Percentiles rank a stretch among this genome's conserved stretches.
phyloP scores from a whole-genome alignment of 1,140 invertebrate genomes.

The Achatina immaculata region DNA sequence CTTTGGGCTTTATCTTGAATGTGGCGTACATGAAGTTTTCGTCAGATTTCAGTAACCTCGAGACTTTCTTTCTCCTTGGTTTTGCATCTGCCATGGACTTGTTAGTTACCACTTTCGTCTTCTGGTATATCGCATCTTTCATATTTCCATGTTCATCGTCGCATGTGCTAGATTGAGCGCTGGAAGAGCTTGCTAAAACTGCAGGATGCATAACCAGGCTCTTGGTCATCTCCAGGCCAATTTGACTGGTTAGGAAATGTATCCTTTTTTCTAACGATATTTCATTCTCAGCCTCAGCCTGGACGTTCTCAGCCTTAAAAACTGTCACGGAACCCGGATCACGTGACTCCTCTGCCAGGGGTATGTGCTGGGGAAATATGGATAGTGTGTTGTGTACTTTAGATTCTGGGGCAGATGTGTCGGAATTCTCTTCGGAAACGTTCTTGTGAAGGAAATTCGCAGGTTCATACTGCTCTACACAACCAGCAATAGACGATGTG shows the following conservation, averaged over 20 bases:
- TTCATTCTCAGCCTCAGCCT: neutral
- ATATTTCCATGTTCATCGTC: neutral
- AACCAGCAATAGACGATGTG: neutral
- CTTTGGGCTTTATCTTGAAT: slow-evolving; percentile 52
- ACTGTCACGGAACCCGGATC: neutral
- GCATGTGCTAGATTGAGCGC: neutral
- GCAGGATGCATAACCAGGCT: neutral
- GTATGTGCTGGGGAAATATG: neutral
- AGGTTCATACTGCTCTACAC: neutral
- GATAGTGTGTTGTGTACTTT: neutral
- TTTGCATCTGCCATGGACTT: slow-evolving; percentile 38
- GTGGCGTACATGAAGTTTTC: slow-evolving; percentile 62
- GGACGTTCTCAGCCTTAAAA: neutral
- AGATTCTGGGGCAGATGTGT: neutral
- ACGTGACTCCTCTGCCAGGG: neutral
- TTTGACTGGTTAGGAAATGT: slow-evolving; percentile 14
- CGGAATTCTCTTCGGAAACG: neutral
- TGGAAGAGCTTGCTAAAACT: neutral
- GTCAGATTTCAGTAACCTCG: slow-evolving; percentile 55
- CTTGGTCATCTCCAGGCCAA: slow-evolving; percentile 1
- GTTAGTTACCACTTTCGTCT: neutral
- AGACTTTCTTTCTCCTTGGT: slow-evolving; percentile 51
- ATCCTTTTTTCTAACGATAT: slow-evolving; percentile 25
- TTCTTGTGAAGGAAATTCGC: neutral
- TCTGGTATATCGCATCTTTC: neutral